Percentiles rank a stretch among this genome's conserved stretches.
phyloP scores from a whole-genome alignment of 2,113 vertebrate species.

The Raphicerus campestris region DNA sequence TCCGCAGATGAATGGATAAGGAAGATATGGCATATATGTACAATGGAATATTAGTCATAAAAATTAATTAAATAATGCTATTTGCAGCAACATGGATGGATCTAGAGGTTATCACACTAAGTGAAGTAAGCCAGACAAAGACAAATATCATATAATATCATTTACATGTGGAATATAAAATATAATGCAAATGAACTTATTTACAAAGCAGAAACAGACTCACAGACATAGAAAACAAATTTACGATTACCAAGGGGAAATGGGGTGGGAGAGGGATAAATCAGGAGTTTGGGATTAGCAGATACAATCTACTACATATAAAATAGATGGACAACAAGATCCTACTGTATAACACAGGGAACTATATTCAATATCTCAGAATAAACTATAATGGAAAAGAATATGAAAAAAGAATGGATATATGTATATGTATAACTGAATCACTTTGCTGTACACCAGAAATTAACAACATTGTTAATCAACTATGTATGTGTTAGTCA shows the following conservation, averaged over 20 bases:
- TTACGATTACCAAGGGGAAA: neutral
- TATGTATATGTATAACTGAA: neutral
- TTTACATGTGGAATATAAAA: neutral
- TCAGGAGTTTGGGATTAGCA: neutral
- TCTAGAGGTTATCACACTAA: neutral
- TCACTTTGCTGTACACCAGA: neutral
- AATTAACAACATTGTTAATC: neutral
- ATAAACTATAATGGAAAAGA: neutral
- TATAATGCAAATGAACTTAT: neutral
- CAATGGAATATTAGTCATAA: neutral
- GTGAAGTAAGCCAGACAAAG: neutral
- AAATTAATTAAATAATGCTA: neutral
- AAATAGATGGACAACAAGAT: neutral
- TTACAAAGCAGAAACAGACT: neutral
- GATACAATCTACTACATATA: neutral
- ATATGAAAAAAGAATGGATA: neutral
- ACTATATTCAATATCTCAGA: neutral
- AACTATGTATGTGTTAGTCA: neutral
- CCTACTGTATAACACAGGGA: neutral
- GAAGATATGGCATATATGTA: neutral
- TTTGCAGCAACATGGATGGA: neutral
- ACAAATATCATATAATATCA: neutral
- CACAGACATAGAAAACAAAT: neutral
- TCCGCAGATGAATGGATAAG: neutral
- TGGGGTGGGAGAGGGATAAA: neutral